Base-by-base conservation (phyloP, 1,140 invertebrate species). In the Zaprionus vittiger region DNA sequence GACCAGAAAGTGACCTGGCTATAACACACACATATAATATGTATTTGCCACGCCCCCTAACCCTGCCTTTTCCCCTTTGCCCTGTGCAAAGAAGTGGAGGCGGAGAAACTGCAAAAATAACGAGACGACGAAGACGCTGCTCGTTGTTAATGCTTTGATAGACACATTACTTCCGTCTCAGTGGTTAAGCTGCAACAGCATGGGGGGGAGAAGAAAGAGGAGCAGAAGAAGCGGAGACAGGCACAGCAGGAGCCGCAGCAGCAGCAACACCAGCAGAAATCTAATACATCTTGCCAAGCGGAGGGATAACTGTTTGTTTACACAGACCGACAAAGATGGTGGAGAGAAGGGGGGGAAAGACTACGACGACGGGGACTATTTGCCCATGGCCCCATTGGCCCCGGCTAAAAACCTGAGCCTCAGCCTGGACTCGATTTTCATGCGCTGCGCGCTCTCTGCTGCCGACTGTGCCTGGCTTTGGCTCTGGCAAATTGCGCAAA, bases 141-240 rank as follows among this genome's bases (percentile, higher is more conserved):
- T 85, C 82, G 83, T 90, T 89, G 85, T 89, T 89, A 89, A 89
- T 89, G 85, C 84, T 89, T 89, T 90, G 85, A 89, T 89, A 89
- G 85, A 89, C 85, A 89, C 85, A 89, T 89, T 89, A 89, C 81
- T 89, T 89, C 85, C 85, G 85, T 89, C 85, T 89, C 85, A 89
- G 79, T 89, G 85, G 85, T 85, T 90, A 31, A 90, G 85, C 79
- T 81, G 73, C 77, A 66, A 63, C 84, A 70, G 68, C 73, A 68
- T 54, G 66, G 68, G 9, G 6, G n/a, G 28, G 31, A 44, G 6
- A 47, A 34, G 28, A 28, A 28, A 28, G 28, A 28, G 28, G 28
- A 28, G 28, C 28, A 28, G 28, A 7, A 28, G 28, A 28, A 7
- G 38, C n/a, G 20, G 11, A n/a, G 22, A 20, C 34, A 56, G 34